A percentile compares a stretch with the other conserved stretches of the same genome.
Conservation (phyloP, 2,797 vertebrate genomes). For the Protosalanx chinensis region DNA sequence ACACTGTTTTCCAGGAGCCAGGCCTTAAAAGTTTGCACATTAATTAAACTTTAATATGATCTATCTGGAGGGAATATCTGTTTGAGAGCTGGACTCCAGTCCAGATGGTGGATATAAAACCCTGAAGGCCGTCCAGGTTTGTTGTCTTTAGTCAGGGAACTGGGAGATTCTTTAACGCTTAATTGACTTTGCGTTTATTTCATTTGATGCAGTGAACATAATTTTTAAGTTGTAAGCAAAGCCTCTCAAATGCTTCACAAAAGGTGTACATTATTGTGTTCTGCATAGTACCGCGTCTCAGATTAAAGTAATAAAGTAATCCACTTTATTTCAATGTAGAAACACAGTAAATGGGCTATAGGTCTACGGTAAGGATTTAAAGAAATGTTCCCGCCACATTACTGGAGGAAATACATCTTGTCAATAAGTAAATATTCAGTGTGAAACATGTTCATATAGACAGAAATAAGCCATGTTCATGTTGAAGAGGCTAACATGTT, state of each 20-base stretch:
- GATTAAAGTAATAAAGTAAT: background rate
- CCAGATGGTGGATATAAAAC: constrained; percentile 60
- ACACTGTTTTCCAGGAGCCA: constrained; percentile 37
- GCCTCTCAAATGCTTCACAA: constrained; percentile 32
- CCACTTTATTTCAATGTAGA: too few relatives aligned
- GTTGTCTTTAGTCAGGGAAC: constrained; percentile 28
- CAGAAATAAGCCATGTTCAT: constrained; percentile 40
- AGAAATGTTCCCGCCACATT: too few relatives aligned
- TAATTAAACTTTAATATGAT: constrained; percentile 61
- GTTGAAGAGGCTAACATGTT: constrained; percentile 29
- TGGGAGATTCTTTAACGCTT: constrained; percentile 20
- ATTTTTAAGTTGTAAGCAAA: constrained; percentile 2
- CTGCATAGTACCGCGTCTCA: background rate
- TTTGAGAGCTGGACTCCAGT: constrained; percentile 40
- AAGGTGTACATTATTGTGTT: background rate
- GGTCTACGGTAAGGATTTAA: too few relatives aligned
- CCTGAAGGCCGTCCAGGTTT: constrained; percentile 41
- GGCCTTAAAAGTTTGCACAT: constrained; percentile 47
- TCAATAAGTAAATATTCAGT: background rate
- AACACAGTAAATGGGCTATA: too few relatives aligned
- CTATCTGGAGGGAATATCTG: constrained; percentile 48
- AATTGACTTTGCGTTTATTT: constrained; percentile 35
- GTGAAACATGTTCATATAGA: constrained; percentile 34
- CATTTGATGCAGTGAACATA: too few relatives aligned
- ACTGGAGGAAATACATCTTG: background rate